Percentiles rank a stretch among this genome's conserved stretches.
Evolutionary conservation across 1,140 invertebrate genomes (phyloP).

Genomic region (Gonioctena quinquepunctata): DNA sequence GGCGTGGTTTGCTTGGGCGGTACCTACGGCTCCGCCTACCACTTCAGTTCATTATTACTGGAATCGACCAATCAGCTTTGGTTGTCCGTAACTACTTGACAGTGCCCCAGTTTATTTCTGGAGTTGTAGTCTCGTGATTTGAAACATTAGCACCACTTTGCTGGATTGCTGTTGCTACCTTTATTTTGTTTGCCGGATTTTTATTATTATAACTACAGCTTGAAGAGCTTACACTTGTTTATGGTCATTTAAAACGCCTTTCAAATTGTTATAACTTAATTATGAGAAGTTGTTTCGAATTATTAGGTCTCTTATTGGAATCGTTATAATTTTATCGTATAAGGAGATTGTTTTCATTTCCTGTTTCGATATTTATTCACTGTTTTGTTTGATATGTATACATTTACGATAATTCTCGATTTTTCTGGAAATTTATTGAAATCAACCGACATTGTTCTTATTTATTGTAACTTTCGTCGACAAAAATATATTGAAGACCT

Average conservation of each 20-base stretch:
- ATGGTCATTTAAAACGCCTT: slow-evolving; percentile 47
- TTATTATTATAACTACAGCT: slow-evolving; percentile 47
- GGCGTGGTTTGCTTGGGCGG: slow-evolving; percentile 24
- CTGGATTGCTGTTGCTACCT: slow-evolving; percentile 33
- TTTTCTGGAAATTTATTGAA: no score
- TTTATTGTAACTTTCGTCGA: no score
- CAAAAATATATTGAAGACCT: no score
- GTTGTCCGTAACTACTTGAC: slow-evolving; percentile 31
- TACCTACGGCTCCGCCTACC: slow-evolving; percentile 10
- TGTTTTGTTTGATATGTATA: no score
- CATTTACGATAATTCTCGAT: no score
- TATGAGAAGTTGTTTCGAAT: slow-evolving; percentile 32
- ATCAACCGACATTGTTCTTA: no score
- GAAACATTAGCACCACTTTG: not conserved
- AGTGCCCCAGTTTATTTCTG: slow-evolving; percentile 25
- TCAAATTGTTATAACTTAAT: slow-evolving; percentile 54
- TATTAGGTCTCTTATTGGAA: not conserved
- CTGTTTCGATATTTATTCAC: no score
- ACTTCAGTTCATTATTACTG: slow-evolving; percentile 32
- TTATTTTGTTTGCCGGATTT: slow-evolving; percentile 46
- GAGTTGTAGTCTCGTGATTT: not conserved
- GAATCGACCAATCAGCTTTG: slow-evolving; percentile 38
- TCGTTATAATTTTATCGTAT: no score
- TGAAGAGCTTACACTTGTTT: slow-evolving; percentile 51
- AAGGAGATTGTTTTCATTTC: no score